phyloP scores from a whole-genome alignment of 1,140 invertebrate species.

The Euura lappo region DNA sequence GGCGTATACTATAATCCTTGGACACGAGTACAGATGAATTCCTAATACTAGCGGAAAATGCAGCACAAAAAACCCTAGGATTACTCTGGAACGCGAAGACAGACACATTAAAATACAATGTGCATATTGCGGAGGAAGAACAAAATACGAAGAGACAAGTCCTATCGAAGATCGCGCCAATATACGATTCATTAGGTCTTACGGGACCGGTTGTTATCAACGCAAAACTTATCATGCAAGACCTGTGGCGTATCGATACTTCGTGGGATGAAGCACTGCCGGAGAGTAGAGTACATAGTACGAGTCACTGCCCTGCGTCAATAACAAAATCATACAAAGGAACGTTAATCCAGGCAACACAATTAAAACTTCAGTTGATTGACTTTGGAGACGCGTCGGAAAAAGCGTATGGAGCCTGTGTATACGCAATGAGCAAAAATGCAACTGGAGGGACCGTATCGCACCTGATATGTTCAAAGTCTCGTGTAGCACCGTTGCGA shows the following conservation, averaged over 20 bases:
- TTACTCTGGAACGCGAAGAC: constrained; percentile 35
- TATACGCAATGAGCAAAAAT: constrained; percentile 20
- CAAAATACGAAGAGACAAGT: constrained; percentile 34
- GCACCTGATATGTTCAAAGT: constrained; percentile 23
- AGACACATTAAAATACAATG: constrained; percentile 27
- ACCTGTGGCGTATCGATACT: constrained; percentile 34
- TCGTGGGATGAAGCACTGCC: constrained; percentile 43
- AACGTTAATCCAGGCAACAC: constrained; percentile 21
- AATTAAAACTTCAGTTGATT: constrained; percentile 8
- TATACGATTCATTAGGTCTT: constrained; percentile 46
- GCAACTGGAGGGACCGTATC: constrained; percentile 8
- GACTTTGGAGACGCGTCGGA: constrained; percentile 38
- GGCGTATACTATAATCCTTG: too few species aligned
- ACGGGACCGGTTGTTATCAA: constrained; percentile 40
- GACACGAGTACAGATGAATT: too few species aligned
- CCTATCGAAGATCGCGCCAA: constrained; percentile 41
- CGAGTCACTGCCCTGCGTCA: too few species aligned
- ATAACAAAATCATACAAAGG: neutral
- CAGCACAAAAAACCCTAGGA: constrained; percentile 30
- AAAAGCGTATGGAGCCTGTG: constrained; percentile 30
- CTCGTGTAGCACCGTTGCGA: constrained; percentile 31
- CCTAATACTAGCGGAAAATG: too few species aligned
- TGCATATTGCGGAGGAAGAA: neutral
- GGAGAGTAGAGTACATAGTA: neutral
- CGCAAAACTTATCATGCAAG: constrained; percentile 46